A percentile compares a stretch with the other conserved stretches of the same genome.
Evolutionary conservation across 2,888 invertebrate genomes (phyloP).

Genomic region (Aphelenchoides bicaudatus): DNA sequence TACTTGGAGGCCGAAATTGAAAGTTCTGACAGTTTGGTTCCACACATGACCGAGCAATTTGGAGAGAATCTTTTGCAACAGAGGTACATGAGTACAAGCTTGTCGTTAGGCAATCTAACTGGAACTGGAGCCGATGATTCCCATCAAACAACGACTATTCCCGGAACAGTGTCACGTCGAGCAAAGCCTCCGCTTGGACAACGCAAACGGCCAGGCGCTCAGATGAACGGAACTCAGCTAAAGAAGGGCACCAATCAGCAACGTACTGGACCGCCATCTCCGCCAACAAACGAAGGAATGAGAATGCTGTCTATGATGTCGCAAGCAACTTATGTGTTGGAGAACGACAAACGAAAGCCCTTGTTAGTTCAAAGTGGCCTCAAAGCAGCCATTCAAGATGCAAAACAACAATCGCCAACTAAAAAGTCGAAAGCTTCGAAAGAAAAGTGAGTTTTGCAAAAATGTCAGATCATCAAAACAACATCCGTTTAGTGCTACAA

Average conservation of each 20-base stretch:
- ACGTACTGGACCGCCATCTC: conserved; percentile 18
- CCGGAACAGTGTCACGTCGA: conserved; percentile 28
- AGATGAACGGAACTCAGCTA: conserved; percentile 3
- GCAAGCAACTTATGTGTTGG: conserved; percentile 39
- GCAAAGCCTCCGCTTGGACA: conserved; percentile 10
- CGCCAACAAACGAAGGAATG: conserved; percentile 21
- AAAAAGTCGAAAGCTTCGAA: conserved; percentile 14
- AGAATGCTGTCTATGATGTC: conserved; percentile 36
- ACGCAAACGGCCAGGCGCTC: conserved; percentile 13
- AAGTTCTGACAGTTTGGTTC: conserved; percentile 37
- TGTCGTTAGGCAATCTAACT: background rate
- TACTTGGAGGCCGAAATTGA: conserved; percentile 43
- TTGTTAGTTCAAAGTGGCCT: conserved; percentile 29
- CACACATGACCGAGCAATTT: conserved; percentile 38
- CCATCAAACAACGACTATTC: conserved; percentile 26
- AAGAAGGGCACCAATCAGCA: conserved; percentile 7
- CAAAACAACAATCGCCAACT: conserved; percentile 2
- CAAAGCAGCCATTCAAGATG: conserved; percentile 9
- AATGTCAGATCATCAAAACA: background rate
- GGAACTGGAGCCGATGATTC: conserved; percentile 19
- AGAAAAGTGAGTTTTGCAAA: background rate
- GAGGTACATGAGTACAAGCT: conserved; percentile 20
- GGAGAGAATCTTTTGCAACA: conserved; percentile 33
- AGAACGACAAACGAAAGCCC: conserved; percentile 41
- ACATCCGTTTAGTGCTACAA: conserved; percentile 3